Evolutionary conservation across 2,888 invertebrate genomes (phyloP), one percentile per base, ranked within the genome.

Genomic region (Patella caerulea): DNA sequence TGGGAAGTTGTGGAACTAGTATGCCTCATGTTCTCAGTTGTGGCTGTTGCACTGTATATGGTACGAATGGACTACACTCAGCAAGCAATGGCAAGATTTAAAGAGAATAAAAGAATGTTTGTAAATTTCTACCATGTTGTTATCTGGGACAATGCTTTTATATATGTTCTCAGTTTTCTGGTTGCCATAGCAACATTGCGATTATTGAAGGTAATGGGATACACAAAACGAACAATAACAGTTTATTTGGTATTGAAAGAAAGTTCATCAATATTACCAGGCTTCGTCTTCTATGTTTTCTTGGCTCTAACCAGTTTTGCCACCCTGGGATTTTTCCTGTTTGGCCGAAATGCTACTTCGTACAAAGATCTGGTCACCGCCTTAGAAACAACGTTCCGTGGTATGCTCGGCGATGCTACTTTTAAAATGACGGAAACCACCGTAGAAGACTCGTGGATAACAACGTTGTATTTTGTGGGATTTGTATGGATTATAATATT

Each of bases 71-170:
- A 78, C 2, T 72, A 84, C 69, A 83, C 85, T 1, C 77, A 81
- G 19, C 34, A 82, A 45, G 83, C 84, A n/a, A 54, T 87, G 70
- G 78, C 78, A 9, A 78, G 81, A 3, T 86, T 85, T 75, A 82
- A 80, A 56, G 82, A 83, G 70, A 85, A 87, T 76, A 83, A 85
- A 14, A 83, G 84, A 71, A 79, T 77, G 69, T 88, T 86, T 79
- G 83, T 88, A 4, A 86, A 87, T 78, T 88, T 88, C 69, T 85
- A 85, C 71, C 86, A 86, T 75, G 79, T 86, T 55, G 85, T 84
- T 1, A 45, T 86, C 4, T 87, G 86, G 87, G 86, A 87, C 74
- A 78, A 78, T 14, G 69, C 83, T 4, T 81, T 87, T 19, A 82
- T 86, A 12, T 71, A 83, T 56, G 75, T 85, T 5, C 77, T 86